Base-by-base conservation (phyloP, 2,888 invertebrate species). In the Gastracanthus pulcherrimus region DNA sequence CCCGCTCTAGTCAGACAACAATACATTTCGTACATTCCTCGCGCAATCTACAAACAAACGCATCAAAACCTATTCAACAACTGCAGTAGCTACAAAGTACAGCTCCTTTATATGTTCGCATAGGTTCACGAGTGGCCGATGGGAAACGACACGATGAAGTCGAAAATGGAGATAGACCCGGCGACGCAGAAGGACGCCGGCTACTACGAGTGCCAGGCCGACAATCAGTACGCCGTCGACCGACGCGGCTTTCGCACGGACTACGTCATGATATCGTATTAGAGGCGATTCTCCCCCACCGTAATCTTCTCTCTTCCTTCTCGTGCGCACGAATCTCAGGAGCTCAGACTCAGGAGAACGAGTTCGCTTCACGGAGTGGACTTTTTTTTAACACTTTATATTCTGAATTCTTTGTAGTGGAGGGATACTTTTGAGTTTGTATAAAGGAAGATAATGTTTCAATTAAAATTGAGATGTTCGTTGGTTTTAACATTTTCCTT, bases 131-230 rank as follows among this genome's bases (percentile, higher is more conserved):
- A 95, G 90, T 95, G 95, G 95, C 93, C 94, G 0, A 92, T 94
- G 45, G 94, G 94, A 4, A 93, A 94, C 84, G 94, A 94, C 85
- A 94, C 94, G 41, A 93, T 95, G 85, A 95, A 95, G 88, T 95
- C 94, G 64, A 95, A 95, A 91, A 94, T 95, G 94, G 95, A 95
- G 92, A 95, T 95, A 60, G 95, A 95, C 89, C 95, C 95, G 16
- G 94, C 95, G 0, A 94, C 95, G 6, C 95, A 95, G 89, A 94
- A 94, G 91, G 95, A 95, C 89, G 94, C 94, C 2, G 95, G 95
- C 13, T 95, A 94, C 86, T 95, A 95, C 89, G 95, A 95, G 89
- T 95, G 95, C 86, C 94, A 95, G 87, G 95, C 95, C 0, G 95
- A 95, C 86, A 95, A 95, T 91, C 94, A 95, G 89, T 95, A 95